phyloP scores from a whole-genome alignment of 2,113 vertebrate genomes.

The Python bivittatus region DNA sequence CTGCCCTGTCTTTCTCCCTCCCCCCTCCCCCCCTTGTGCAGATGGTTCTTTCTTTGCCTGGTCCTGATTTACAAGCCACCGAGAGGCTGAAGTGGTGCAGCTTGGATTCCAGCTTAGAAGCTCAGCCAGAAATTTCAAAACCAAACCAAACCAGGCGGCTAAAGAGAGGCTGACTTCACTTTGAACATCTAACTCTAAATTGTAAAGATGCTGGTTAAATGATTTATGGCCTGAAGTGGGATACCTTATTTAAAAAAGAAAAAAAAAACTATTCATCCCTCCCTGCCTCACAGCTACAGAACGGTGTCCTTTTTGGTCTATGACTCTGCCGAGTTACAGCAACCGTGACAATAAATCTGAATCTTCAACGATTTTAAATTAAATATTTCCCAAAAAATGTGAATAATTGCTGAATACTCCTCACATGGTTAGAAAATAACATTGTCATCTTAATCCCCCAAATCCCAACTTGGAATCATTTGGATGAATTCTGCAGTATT shows the following conservation, averaged over 20 bases:
- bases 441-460: background rate
- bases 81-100: conserved; percentile 11
- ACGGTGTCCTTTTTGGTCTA: background rate
- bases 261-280: background rate
- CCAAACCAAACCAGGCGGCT: background rate
- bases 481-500: background rate
- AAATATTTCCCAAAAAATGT: background rate
- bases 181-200: background rate
- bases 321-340: background rate
- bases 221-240: background rate
- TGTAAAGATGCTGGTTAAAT: background rate
- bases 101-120: conserved; percentile 15
- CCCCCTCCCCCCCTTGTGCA: conserved; percentile 38
- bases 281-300: background rate
- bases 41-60: conserved; percentile 12
- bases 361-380: background rate
- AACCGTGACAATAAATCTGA: background rate
- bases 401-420: background rate
- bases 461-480: background rate
- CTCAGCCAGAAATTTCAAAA: background rate
- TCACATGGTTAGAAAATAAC: background rate
- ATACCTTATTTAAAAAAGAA: background rate
- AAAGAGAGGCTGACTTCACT: background rate
- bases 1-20: background rate
- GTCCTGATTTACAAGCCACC: conserved; percentile 48